Percentiles rank a stretch among this genome's conserved stretches.
Conservation (phyloP, 2,888 invertebrate species). For the Melieria picta region DNA sequence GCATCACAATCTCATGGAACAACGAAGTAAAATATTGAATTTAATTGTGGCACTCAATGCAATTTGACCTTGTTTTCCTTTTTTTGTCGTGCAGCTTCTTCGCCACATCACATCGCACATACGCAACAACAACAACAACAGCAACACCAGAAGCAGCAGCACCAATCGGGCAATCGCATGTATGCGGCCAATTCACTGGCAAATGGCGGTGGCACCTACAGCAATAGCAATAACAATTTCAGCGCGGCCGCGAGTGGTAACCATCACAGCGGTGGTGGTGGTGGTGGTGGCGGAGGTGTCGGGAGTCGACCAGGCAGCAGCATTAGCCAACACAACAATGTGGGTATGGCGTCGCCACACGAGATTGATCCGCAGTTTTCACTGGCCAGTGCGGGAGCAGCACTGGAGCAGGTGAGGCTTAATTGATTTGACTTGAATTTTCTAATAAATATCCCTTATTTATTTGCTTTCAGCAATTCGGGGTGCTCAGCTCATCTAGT, state of each 20-base stretch:
- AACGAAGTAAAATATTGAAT: slow-evolving; percentile 12
- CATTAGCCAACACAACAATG: slow-evolving; percentile 32
- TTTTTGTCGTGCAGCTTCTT: slow-evolving; percentile 3
- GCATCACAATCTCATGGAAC: slow-evolving; percentile 26
- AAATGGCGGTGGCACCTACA: slow-evolving; percentile 44
- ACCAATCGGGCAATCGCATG: slow-evolving; percentile 35
- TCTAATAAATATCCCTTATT: slow-evolving; percentile 18
- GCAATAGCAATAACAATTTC: slow-evolving; percentile 44
- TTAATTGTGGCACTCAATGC: too few species aligned
- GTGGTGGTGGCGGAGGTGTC: slow-evolving; percentile 33
- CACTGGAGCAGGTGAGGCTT: slow-evolving; percentile 57
- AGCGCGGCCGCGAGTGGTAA: slow-evolving; percentile 21
- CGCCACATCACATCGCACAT: slow-evolving; percentile 31
- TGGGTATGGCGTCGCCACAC: slow-evolving; percentile 50
- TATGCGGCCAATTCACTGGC: slow-evolving; percentile 40
- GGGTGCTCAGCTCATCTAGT: slow-evolving; percentile 62
- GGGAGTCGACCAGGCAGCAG: slow-evolving; percentile 41
- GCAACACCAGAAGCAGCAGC: slow-evolving; percentile 47
- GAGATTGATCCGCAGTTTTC: slow-evolving; percentile 53
- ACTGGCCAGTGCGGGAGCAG: slow-evolving; percentile 57
- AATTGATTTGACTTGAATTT: background rate
- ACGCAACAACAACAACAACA: slow-evolving; percentile 44
- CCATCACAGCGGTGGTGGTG: slow-evolving; percentile 41
- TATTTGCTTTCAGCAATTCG: slow-evolving; percentile 57
- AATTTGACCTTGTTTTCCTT: background rate